Evolutionary conservation across 2,888 invertebrate species (phyloP).

Genomic region (Drymonia ruficornis): DNA sequence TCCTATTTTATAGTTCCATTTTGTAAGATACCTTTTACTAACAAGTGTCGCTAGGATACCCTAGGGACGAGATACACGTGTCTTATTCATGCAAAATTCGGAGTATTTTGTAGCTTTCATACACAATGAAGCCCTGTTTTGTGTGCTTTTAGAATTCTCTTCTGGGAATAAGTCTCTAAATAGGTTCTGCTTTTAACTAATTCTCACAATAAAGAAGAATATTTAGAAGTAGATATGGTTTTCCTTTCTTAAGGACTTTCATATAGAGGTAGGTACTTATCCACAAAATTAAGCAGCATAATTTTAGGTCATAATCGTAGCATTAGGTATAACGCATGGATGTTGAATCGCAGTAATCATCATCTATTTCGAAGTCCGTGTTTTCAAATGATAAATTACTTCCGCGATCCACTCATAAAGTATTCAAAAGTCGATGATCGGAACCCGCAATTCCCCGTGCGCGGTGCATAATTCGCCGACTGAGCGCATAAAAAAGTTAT

Average conservation of each 20-base stretch:
- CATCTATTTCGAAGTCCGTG: no score
- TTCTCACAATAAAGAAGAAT: no score
- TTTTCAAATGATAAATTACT: not conserved
- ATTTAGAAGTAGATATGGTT: no score
- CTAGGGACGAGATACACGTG: not conserved
- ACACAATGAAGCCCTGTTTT: not conserved
- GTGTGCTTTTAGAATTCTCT: not conserved
- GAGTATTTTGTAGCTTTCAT: not conserved
- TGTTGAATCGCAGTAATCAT: no score
- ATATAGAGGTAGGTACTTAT: no score
- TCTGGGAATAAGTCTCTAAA: not conserved
- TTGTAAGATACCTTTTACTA: not conserved
- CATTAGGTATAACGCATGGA: no score
- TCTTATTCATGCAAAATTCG: not conserved
- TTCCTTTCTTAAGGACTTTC: no score
- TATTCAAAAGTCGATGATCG: constrained; percentile 4
- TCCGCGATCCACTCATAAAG: not conserved
- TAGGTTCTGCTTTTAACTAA: no score
- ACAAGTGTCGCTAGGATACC: not conserved
- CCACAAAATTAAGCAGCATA: no score
- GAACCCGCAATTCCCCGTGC: constrained; percentile 8
- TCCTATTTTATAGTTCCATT: not conserved
- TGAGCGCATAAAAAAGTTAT: constrained; percentile 30
- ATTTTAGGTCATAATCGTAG: no score
- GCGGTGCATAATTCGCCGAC: constrained; percentile 29